phyloP scores from a whole-genome alignment of 2,113 vertebrate species.

The Heterochromis multidens region DNA sequence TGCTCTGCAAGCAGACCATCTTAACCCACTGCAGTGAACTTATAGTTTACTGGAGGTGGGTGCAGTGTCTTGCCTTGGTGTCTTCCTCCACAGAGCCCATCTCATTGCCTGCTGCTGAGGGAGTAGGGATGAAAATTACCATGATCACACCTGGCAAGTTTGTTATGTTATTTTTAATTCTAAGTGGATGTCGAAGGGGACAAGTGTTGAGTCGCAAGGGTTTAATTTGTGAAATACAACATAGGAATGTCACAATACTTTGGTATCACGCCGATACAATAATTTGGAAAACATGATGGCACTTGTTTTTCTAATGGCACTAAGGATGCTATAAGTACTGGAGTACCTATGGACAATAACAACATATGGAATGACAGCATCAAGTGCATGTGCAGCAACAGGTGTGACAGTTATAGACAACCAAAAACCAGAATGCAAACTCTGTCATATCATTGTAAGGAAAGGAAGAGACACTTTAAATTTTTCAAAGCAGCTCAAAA shows the following conservation, averaged over 20 bases:
- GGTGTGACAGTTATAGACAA: not conserved
- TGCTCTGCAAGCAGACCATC: not conserved
- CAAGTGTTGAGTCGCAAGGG: conserved; percentile 8
- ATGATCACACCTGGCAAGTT: conserved; percentile 55
- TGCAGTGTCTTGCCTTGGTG: not conserved
- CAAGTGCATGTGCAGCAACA: not conserved
- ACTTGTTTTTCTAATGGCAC: not conserved
- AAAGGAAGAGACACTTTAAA: no score
- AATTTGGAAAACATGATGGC: not conserved
- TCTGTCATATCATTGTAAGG: no score
- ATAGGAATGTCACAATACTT: not conserved
- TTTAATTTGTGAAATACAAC: conserved; percentile 8
- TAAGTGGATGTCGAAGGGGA: not conserved
- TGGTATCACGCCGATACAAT: not conserved
- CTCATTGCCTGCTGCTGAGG: conserved; percentile 45
- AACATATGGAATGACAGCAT: not conserved
- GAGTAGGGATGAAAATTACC: conserved; percentile 56
- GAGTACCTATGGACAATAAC: not conserved
- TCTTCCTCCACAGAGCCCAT: not conserved
- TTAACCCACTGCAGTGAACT: not conserved
- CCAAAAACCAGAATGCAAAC: not conserved
- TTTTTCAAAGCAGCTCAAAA: no score
- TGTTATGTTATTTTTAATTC: conserved; percentile 42
- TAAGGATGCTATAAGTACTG: not conserved
- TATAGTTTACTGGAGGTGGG: not conserved